Evolutionary conservation across 2,888 invertebrate species (phyloP), one percentile per base, ranked within the genome.

Genomic region (Oxyteleia sp.): DNA sequence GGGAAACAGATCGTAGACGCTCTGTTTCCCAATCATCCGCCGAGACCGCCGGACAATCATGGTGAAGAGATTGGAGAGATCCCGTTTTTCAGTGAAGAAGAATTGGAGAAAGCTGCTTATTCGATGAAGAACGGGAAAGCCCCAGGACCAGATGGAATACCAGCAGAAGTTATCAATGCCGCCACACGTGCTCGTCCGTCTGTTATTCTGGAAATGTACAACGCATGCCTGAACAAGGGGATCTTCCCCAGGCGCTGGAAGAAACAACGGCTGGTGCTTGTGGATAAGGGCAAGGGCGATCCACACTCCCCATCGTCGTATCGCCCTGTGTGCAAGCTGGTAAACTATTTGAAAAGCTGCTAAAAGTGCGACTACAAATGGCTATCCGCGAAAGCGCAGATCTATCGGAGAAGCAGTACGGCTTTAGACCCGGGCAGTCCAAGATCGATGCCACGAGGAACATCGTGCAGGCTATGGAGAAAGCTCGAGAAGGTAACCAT

Each of bases 101-200:
- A 86, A 26, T 35, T 86, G 7, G 2, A 4, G n/a, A 32, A 26
- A 1, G 87, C 85, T 0, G 68, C 43, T 1, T 11, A 7, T 0
- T 66, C 53, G n/a, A 8, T 86, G 13, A 71, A 81, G 7, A 74
- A 29, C 13, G 15, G 7, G 5, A 88, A 86, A 47, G 85, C 87
- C 0, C 84, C 87, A 4, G 87, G 87, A 0, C 80, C 83, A 0
- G 88, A 88, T 38, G 82, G 82, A 8, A 82, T 89, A 4, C 81
- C 87, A 4, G n/a, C 84, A 0, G 87, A 87, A 55, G 84, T 57
- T 0, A 7, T 87, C 0, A 87, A 86, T 75, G n/a, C n/a, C 5
- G 16, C 68, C 1, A 64, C 80, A 2, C 41, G 13, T 16, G 26
- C 45, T 0, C 3, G 32, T 8, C 85, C 86, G 59, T n/a, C 64